Percentiles rank a stretch among this genome's conserved stretches.
Evolutionary conservation across 2,113 vertebrate genomes (phyloP).

Genomic region (Brachypodius melanocephalos): DNA sequence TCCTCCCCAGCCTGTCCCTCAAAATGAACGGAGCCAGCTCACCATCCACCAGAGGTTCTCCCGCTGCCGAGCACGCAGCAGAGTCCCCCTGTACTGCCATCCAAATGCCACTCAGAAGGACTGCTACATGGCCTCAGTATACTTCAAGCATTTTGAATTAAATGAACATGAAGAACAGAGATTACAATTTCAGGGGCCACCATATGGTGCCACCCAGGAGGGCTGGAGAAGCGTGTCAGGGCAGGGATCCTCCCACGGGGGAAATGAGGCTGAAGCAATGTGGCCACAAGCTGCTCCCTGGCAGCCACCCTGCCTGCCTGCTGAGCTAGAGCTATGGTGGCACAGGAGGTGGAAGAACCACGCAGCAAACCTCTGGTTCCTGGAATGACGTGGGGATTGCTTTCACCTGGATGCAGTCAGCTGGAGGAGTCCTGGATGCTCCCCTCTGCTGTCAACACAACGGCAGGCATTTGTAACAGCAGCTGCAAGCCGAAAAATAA

Average conservation of each 20-base stretch:
- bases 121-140: background rate
- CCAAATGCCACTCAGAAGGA: background rate
- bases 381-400: background rate
- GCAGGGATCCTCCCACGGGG: background rate
- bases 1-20: background rate
- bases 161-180: background rate
- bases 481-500: background rate
- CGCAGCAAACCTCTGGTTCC: background rate
- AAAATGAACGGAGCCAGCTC: rapidly evolving
- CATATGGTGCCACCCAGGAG: background rate
- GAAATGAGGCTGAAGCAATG: background rate
- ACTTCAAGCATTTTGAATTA: background rate
- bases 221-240: rapidly evolving
- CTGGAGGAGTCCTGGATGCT: background rate
- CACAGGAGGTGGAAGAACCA: background rate
- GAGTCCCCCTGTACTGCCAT: background rate
- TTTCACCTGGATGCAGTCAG: background rate
- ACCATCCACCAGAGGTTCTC: background rate
- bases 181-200: background rate
- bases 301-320: background rate
- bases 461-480: background rate
- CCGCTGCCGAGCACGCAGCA: rapidly evolving
- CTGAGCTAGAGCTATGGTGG: rapidly evolving
- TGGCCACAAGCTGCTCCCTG: background rate
- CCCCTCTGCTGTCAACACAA: background rate